Evolutionary conservation across 1,140 invertebrate genomes (phyloP).

Genomic region (Megathymus violae): DNA sequence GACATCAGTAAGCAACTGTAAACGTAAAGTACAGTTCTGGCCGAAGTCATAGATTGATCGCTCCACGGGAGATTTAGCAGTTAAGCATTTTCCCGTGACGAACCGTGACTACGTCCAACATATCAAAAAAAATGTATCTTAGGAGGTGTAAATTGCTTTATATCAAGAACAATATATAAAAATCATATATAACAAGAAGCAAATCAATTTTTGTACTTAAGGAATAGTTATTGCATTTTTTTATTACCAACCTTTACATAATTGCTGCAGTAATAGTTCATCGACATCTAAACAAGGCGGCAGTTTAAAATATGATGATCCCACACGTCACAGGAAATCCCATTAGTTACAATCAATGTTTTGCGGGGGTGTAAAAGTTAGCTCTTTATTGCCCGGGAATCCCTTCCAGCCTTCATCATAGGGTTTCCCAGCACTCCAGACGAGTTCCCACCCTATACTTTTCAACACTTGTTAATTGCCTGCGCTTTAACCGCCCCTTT

Average conservation of each 20-base stretch:
- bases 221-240: constrained; percentile 9
- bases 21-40: too few species aligned
- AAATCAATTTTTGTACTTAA: constrained; percentile 21
- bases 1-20: too few species aligned
- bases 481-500: constrained; percentile 39
- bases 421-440: constrained; percentile 66
- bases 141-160: neutral
- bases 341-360: constrained; percentile 59
- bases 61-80: too few species aligned
- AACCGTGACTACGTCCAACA: neutral
- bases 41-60: too few species aligned
- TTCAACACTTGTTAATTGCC: constrained; percentile 57
- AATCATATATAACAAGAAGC: neutral
- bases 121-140: neutral
- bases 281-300: neutral
- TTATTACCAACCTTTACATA: neutral
- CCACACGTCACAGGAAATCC: constrained; percentile 67
- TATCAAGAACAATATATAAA: too few species aligned
- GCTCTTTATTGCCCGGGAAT: constrained; percentile 57
- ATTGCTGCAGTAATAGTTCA: neutral
- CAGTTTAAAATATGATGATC: constrained; percentile 35
- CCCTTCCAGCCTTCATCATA: constrained; percentile 69
- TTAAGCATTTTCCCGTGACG: too few species aligned
- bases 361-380: constrained; percentile 49
- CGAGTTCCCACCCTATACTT: constrained; percentile 46